Conservation (phyloP, 2,888 invertebrate genomes). For the Eristalis pertinax region DNA sequence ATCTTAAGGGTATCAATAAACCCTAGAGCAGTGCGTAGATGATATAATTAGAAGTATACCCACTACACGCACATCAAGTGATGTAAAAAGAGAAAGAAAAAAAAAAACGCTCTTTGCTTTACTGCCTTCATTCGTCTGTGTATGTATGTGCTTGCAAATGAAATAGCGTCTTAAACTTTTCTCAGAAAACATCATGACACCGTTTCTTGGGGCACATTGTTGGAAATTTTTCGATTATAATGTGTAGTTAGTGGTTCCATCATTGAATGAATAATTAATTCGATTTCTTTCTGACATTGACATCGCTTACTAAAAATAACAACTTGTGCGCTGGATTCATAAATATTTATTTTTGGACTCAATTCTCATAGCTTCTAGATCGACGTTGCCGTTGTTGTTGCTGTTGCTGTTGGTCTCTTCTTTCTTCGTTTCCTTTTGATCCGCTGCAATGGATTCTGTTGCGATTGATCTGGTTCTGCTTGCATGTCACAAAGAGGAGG, state of each 20-base stretch:
- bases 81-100: too few relatives aligned
- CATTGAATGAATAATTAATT: constrained; percentile 36
- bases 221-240: not conserved
- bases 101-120: too few relatives aligned
- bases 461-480: not conserved
- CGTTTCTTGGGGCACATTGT: too few relatives aligned
- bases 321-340: constrained; percentile 11
- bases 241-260: not conserved
- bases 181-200: not conserved
- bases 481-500: not conserved
- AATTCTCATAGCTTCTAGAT: not conserved
- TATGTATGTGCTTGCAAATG: not conserved
- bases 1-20: not conserved
- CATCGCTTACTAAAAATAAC: constrained; percentile 41
- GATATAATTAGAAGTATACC: too few relatives aligned
- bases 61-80: not conserved
- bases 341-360: constrained; percentile 47
- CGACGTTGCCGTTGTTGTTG: too few relatives aligned
- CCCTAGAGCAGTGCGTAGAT: not conserved
- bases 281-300: constrained; percentile 20
- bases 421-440: not conserved
- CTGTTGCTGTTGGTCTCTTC: not conserved
- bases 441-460: not conserved
- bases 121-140: too few relatives aligned
- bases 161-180: not conserved